Evolutionary conservation across 1,140 invertebrate genomes (phyloP).

Genomic region (Brachionus plicatilis): DNA sequence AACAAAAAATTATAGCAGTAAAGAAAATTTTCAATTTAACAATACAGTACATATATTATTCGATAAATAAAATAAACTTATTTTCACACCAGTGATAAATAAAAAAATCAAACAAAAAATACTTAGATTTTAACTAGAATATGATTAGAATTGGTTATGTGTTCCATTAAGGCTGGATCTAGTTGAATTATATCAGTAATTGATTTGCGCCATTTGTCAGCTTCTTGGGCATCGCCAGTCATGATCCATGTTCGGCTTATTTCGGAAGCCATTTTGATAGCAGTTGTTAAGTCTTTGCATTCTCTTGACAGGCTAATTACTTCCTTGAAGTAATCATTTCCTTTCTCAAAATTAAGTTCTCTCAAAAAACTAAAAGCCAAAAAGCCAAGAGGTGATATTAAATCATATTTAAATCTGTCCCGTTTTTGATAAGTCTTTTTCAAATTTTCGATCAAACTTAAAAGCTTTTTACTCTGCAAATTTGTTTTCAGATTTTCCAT

Average conservation of each 20-base stretch:
- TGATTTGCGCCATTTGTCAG: neutral
- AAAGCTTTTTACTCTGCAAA: neutral
- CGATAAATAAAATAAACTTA: neutral
- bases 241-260: neutral
- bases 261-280: neutral
- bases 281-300: neutral
- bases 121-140: neutral
- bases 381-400: neutral
- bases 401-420: neutral
- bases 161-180: neutral
- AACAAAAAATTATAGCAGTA: no score
- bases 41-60: no score
- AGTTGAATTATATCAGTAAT: neutral
- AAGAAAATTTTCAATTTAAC: no score
- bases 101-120: neutral
- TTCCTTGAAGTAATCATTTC: neutral
- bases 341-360: neutral
- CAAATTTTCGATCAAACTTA: slow-evolving; percentile 4
- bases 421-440: slow-evolving; percentile 8
- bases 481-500: neutral
- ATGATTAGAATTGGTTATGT: neutral
- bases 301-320: neutral
- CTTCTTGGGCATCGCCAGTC: neutral
- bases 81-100: neutral
- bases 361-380: neutral